Evolutionary conservation across 2,797 vertebrate genomes (phyloP).

Genomic region (Cynodonichthys magdalenae): DNA sequence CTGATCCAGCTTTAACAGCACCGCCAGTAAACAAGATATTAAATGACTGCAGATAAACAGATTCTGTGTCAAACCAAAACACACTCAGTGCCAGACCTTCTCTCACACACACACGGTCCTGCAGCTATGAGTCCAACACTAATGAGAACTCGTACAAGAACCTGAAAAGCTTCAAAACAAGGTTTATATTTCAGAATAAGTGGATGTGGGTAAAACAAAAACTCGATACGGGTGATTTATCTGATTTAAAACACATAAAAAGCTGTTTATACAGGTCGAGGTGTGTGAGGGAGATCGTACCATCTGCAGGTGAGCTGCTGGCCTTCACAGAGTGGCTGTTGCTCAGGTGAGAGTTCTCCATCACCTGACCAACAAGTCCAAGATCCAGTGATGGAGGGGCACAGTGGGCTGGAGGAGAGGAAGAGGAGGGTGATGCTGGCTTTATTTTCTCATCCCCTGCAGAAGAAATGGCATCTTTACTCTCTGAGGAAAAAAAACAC

Average conservation of each 20-base stretch:
- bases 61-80: conserved; percentile 59
- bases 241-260: too few relatives aligned
- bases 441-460: conserved; percentile 70
- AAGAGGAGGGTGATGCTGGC: conserved; percentile 50
- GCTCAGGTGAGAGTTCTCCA: conserved; percentile 60
- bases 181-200: too few relatives aligned
- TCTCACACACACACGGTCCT: not conserved
- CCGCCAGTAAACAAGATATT: conserved; percentile 64
- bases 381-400: conserved; percentile 70
- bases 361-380: conserved; percentile 26
- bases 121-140: not conserved
- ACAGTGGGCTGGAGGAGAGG: conserved; percentile 60
- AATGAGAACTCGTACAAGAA: too few relatives aligned
- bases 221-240: too few relatives aligned
- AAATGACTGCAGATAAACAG: conserved; percentile 47
- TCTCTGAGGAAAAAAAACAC: conserved; percentile 54
- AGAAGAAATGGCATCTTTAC: conserved; percentile 60
- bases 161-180: too few relatives aligned
- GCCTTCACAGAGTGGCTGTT: conserved; percentile 68
- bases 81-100: conserved; percentile 21
- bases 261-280: too few relatives aligned
- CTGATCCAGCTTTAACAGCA: conserved; percentile 30
- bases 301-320: conserved; percentile 73
- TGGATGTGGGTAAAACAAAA: not conserved
- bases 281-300: conserved; percentile 32